Base-by-base conservation (phyloP, 23 tunicate genomes). In the Diplosoma virens region DNA sequence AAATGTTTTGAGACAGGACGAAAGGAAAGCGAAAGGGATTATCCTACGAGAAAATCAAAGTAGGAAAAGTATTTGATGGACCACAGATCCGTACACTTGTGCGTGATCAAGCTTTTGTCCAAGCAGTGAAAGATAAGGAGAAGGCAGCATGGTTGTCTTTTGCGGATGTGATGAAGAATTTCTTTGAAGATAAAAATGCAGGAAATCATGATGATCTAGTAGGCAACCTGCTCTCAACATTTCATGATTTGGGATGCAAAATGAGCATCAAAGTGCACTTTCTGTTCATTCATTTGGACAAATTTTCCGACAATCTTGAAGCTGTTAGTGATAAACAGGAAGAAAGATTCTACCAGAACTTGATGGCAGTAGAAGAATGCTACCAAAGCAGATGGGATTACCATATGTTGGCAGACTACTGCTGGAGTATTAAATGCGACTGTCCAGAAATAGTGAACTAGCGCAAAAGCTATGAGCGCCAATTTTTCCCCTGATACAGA, bases 1-100 rank as follows among this genome's bases (percentile, higher is more conserved):
- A n/a, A n/a, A n/a, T n/a, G n/a, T n/a, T n/a, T n/a, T n/a, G n/a
- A n/a, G n/a, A n/a, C n/a, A n/a, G n/a, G n/a, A n/a, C n/a, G n/a
- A n/a, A n/a, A n/a, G n/a, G n/a, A n/a, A n/a, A n/a, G n/a, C n/a
- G n/a, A n/a, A n/a, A n/a, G n/a, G n/a, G n/a, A n/a, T n/a, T n/a
- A n/a, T n/a, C n/a, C n/a, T n/a, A n/a, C n/a, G n/a, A n/a, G n/a
- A n/a, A n/a, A n/a, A n/a, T n/a, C n/a, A n/a, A n/a, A n/a, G n/a
- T n/a, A n/a, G n/a, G n/a, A n/a, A n/a, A n/a, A 32, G 71, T 64
- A 32, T 64, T 64, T 64, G 71, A 64, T 32, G 71, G 37, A 32
- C 71, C 35, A 5, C 71, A 25, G 20, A 29, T 64, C 5, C 37
- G 35, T 64, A 64, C 71, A 5, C 71, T 64, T 32, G 37, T 28